Evolutionary conservation across 1,140 invertebrate genomes (phyloP).

Genomic region (Bombus waltoni): DNA sequence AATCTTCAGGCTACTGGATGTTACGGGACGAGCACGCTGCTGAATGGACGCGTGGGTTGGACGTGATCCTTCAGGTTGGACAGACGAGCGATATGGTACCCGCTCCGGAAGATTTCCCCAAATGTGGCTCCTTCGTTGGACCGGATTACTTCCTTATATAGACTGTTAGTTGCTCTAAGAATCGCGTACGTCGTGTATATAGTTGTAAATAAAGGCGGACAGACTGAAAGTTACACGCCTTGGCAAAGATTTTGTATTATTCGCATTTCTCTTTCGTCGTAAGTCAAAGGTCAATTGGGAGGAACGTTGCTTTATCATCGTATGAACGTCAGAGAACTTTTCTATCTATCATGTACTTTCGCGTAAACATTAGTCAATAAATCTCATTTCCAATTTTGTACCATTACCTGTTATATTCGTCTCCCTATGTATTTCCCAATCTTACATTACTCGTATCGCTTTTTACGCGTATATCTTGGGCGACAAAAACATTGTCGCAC

Average conservation of each 20-base stretch:
- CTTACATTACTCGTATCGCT: not conserved
- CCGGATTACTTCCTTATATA: conserved; percentile 84
- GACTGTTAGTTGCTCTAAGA: conserved; percentile 54
- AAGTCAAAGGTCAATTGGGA: not conserved
- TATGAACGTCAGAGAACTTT: not conserved
- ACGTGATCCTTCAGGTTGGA: conserved; percentile 83
- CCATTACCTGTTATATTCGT: not conserved
- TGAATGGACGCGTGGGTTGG: conserved; percentile 83
- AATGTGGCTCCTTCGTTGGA: conserved; percentile 82
- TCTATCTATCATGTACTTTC: not conserved
- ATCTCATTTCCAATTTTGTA: not conserved
- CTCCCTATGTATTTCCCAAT: not conserved
- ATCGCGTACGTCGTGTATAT: conserved; percentile 67
- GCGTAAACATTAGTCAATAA: conserved; percentile 17
- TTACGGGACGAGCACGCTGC: conserved; percentile 86
- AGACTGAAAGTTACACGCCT: not conserved
- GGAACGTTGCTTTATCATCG: not conserved
- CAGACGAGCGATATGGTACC: conserved; percentile 75
- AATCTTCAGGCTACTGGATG: conserved; percentile 86
- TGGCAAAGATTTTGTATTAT: not conserved
- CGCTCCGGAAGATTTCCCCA: conserved; percentile 81
- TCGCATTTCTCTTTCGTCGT: not conserved
- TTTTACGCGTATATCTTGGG: not conserved
- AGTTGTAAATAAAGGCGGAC: conserved; percentile 71
- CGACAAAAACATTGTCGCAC: not conserved